Percentiles rank a stretch among this genome's conserved stretches.
phyloP scores from a whole-genome alignment of 2,113 vertebrate species.

The Xerus inauris region DNA sequence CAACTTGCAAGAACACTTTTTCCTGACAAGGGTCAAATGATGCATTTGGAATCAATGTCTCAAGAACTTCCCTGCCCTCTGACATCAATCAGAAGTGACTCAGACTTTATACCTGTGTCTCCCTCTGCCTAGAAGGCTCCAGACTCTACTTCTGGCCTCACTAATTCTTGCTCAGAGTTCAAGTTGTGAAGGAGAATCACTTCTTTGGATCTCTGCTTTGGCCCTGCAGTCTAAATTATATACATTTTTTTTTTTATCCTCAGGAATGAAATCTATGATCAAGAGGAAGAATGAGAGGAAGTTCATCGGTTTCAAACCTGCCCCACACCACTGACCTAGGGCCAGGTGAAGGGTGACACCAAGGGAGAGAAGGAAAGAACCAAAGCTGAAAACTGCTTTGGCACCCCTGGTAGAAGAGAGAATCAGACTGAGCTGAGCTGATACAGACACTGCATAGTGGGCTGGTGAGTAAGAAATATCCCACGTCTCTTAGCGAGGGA shows the following conservation, averaged over 20 bases:
- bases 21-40: neutral
- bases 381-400: too few species aligned
- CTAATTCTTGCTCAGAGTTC: neutral
- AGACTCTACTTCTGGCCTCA: neutral
- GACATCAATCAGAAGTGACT: conserved; percentile 39
- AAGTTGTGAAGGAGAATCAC: neutral
- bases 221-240: neutral
- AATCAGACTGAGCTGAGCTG: too few species aligned
- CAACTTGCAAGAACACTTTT: neutral
- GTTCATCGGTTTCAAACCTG: too few species aligned
- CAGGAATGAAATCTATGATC: too few species aligned
- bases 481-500: too few species aligned
- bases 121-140: neutral
- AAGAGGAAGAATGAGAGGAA: too few species aligned
- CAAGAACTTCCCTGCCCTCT: neutral
- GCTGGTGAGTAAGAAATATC: too few species aligned
- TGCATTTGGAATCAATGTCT: neutral
- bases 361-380: too few species aligned
- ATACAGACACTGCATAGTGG: too few species aligned
- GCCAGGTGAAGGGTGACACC: too few species aligned
- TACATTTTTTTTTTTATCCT: neutral
- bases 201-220: neutral
- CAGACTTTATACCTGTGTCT: neutral
- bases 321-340: too few species aligned
- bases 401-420: too few species aligned